Base-by-base conservation (phyloP, 1,140 invertebrate genomes). In the Penaeus vannamei region DNA sequence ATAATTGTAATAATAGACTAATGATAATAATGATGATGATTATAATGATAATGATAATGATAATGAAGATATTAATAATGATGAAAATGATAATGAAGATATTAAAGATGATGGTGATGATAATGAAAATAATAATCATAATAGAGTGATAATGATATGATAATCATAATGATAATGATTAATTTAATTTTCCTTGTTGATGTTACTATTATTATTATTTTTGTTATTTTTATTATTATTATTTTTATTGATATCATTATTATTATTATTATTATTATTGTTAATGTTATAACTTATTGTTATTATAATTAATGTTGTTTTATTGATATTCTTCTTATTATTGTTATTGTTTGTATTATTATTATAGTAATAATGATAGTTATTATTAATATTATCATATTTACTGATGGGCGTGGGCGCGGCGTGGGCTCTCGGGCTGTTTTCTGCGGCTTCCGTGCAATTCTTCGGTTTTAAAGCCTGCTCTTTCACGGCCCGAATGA, bases 161-260 rank as follows among this genome's bases (percentile, higher is more conserved):
- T 42, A 36, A 36, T 36, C 2, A 5, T 36, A 36, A 36, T 36
- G 4, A 42, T 42, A 7, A 42, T 42, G 36, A 42, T 42, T 42
- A 5, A 5, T 36, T 36, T 36, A 2, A 5, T 36, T 36, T 36
- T 36, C 5, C 4, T 42, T 42, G 8, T 2, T 5, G 36, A 7
- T 42, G 8, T 42, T 42, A 42, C 1, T 36, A 36, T 76, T 72
- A 72, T 72, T 72, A 72, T 72, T 72, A 72, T 20, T 72, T 1
- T 72, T 72, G 3, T 20, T 26, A 72, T 72, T 23, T n/a, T 72
- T 72, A 72, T 72, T 72, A 72, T 72, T 72, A 72, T 72, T 72
- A 72, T 72, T 72, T n/a, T 72, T 72, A 23, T 26, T 72, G 20
- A 19, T 66, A 66, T 66, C 20, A 66, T 66, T 22, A 66, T 66